A percentile compares a stretch with the other conserved stretches of the same genome.
Conservation (phyloP, 2,888 invertebrate genomes). For the Reticulitermes lucifugus region DNA sequence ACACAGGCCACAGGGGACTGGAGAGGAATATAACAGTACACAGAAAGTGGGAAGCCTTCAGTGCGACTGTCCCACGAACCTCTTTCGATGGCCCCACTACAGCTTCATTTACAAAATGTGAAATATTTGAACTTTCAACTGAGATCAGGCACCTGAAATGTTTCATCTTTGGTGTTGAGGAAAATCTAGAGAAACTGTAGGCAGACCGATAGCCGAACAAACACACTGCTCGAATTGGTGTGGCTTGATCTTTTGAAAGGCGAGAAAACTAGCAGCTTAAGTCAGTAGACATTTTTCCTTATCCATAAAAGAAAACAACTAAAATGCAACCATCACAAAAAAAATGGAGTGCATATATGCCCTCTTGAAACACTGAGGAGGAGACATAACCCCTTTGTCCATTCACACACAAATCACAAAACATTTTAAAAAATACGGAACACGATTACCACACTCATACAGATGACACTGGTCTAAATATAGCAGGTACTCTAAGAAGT, state of each 20-base stretch:
- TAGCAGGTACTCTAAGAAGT: slow-evolving; percentile 29
- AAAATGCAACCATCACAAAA: slow-evolving; percentile 6
- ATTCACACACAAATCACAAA: slow-evolving; percentile 4
- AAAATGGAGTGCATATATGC: background rate
- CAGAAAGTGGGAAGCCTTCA: too few relatives aligned
- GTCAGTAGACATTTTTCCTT: background rate
- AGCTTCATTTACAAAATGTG: too few relatives aligned
- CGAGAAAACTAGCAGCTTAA: too few relatives aligned
- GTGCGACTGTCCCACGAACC: too few relatives aligned
- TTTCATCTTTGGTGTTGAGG: slow-evolving; percentile 45
- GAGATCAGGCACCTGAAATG: slow-evolving; percentile 45
- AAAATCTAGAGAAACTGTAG: background rate
- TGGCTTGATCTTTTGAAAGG: too few relatives aligned
- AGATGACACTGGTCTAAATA: background rate
- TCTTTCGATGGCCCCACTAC: too few relatives aligned
- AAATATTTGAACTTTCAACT: background rate
- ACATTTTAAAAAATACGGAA: slow-evolving; percentile 6
- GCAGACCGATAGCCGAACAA: background rate
- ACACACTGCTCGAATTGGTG: background rate
- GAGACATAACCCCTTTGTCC: background rate
- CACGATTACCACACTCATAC: background rate
- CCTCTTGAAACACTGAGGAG: background rate
- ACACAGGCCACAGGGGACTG: too few relatives aligned
- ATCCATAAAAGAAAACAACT: background rate
- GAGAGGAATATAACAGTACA: too few relatives aligned